A percentile compares a stretch with the other conserved stretches of the same genome.
Conservation (phyloP, 1,140 invertebrate species). For the Akabosia matsudoensis region DNA sequence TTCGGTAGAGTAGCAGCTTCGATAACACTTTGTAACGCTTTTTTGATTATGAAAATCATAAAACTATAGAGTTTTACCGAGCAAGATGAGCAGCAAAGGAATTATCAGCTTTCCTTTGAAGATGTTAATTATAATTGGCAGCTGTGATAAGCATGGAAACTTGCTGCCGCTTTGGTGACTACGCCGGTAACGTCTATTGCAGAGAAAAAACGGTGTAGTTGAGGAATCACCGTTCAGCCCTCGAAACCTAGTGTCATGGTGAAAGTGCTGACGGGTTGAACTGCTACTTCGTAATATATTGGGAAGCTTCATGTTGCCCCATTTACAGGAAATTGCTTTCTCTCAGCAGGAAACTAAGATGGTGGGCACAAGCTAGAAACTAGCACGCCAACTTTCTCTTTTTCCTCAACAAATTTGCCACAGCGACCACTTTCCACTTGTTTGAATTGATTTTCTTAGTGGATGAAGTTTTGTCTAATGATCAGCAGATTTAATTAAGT, state of each 20-base stretch:
- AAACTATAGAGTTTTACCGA: slow-evolving; percentile 10
- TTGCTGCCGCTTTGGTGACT: not conserved
- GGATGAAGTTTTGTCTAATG: too few relatives aligned
- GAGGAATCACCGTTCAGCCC: not conserved
- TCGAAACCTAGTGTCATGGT: too few relatives aligned
- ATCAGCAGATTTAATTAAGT: too few relatives aligned
- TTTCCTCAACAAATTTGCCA: too few relatives aligned
- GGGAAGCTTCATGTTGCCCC: not conserved
- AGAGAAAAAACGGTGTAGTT: not conserved
- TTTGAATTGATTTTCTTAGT: too few relatives aligned
- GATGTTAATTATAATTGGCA: not conserved
- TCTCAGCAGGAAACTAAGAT: too few relatives aligned
- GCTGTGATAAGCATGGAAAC: not conserved
- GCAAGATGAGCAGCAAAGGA: not conserved
- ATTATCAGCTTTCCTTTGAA: not conserved
- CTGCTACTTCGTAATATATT: not conserved
- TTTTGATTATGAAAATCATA: not conserved
- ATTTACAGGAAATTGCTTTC: not conserved
- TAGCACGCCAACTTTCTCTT: too few relatives aligned
- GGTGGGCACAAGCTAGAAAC: too few relatives aligned
- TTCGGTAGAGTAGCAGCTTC: too few relatives aligned
- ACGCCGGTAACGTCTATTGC: not conserved
- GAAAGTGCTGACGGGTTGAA: too few relatives aligned
- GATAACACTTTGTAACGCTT: too few relatives aligned
- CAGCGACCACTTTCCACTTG: too few relatives aligned